Conservation (phyloP, 2,888 invertebrate genomes). For the Caradrina kadenii region DNA sequence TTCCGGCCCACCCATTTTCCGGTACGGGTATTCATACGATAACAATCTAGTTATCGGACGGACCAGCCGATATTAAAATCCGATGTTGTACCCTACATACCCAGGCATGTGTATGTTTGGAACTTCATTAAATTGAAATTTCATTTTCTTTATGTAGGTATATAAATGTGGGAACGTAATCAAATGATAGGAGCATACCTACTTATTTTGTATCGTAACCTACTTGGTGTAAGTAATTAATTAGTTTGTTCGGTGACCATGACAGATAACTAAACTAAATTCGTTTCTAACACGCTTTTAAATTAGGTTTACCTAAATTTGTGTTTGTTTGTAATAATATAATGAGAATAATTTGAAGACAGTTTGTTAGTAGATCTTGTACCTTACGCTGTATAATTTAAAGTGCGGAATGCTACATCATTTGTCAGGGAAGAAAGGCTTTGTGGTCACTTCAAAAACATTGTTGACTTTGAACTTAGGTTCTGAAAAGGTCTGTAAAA, state of each 20-base stretch:
- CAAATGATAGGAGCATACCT: background rate
- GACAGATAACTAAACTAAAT: constrained; percentile 11
- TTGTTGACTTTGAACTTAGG: background rate
- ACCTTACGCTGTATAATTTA: background rate
- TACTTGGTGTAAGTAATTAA: constrained; percentile 24
- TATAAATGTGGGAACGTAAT: background rate
- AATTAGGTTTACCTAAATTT: background rate
- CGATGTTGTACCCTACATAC: constrained; percentile 70
- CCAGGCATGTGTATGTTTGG: constrained; percentile 37
- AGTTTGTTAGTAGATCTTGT: background rate
- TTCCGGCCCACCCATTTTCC: constrained; percentile 72
- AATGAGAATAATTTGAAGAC: background rate
- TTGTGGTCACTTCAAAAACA: background rate
- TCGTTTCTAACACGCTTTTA: background rate
- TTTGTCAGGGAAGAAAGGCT: no score
- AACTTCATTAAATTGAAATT: constrained; percentile 54
- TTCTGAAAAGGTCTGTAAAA: background rate
- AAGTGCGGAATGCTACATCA: background rate
- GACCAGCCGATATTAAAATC: constrained; percentile 78
- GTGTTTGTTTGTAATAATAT: no score
- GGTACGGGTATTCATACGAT: constrained; percentile 75
- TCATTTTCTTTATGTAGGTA: background rate
- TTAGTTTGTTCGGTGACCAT: constrained; percentile 17
- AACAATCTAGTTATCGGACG: constrained; percentile 81
- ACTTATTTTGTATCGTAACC: constrained; percentile 13